These are phyloP conservation scores for Actinia tenebrosa DNA, from an alignment of 64 coral and sea anemone species.

Conservation along the genomic window DNA sequence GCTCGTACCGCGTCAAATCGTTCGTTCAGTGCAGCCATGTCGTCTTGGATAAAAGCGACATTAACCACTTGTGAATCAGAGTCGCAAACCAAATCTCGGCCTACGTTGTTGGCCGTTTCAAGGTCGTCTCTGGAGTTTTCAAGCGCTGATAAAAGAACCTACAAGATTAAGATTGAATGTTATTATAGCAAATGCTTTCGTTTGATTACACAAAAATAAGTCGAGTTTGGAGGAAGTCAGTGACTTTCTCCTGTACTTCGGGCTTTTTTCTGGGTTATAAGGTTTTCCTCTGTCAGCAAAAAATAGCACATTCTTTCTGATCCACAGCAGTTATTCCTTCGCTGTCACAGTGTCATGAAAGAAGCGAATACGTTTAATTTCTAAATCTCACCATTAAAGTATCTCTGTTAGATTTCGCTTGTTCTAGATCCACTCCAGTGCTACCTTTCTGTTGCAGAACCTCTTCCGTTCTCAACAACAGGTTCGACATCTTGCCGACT, in stretches of 20 bases:
- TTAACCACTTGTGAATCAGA: constrained; percentile 69
- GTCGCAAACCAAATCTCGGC: constrained; percentile 41
- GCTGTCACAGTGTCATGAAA: too few species aligned
- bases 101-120: constrained; percentile 43
- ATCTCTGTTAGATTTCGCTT: constrained; percentile 63
- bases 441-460: constrained; percentile 42
- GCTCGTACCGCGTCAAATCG: constrained; percentile 28
- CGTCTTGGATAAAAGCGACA: constrained; percentile 55
- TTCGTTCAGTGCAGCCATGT: constrained; percentile 53
- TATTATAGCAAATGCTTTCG: neutral
- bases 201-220: too few species aligned
- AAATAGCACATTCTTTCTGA: too few species aligned
- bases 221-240: too few species aligned
- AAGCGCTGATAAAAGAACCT: constrained; percentile 60
- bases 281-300: too few species aligned
- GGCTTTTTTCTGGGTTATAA: too few species aligned
- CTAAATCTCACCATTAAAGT: constrained; percentile 58
- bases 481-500: constrained; percentile 31
- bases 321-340: too few species aligned
- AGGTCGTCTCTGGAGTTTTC: constrained; percentile 78
- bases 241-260: too few species aligned
- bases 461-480: constrained; percentile 54
- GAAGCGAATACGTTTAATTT: too few species aligned
- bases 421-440: constrained; percentile 54
- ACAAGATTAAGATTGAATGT: neutral